phyloP scores from a whole-genome alignment of 2,888 invertebrate genomes.

The Endotricha flammealis region DNA sequence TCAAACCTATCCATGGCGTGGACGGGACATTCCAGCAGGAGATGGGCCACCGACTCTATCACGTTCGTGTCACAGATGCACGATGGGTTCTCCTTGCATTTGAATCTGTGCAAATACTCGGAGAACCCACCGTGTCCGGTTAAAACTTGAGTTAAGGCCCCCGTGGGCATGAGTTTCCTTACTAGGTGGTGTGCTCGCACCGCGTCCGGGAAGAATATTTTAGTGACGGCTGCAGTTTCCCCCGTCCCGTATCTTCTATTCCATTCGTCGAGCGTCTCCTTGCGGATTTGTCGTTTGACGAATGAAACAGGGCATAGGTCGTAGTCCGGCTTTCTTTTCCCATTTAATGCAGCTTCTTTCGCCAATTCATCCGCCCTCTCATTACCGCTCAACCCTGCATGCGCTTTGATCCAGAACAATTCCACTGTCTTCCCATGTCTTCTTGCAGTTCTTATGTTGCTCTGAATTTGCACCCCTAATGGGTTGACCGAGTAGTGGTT shows the following conservation, averaged over 20 bases:
- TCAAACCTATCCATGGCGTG: no score
- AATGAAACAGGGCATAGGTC: no score
- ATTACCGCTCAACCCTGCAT: conserved; percentile 3
- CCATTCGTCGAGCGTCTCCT: no score
- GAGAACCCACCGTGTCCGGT: conserved; percentile 11
- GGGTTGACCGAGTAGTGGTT: conserved; percentile 5
- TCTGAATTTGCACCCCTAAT: not conserved
- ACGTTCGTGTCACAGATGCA: conserved; percentile 2
- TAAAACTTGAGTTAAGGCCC: not conserved
- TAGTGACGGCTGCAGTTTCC: not conserved
- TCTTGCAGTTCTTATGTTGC: not conserved
- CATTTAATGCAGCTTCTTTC: conserved; percentile 2
- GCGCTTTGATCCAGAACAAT: conserved; percentile 4
- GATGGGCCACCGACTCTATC: no score
- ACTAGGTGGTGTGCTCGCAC: not conserved
- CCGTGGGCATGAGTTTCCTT: not conserved
- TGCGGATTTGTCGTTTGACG: no score
- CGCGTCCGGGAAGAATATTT: conserved; percentile 2
- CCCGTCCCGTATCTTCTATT: no score
- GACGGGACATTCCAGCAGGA: no score
- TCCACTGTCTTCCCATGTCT: not conserved
- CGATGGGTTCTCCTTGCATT: conserved; percentile 6
- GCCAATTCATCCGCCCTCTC: not conserved
- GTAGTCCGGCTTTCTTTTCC: conserved; percentile 6
- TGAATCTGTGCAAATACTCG: conserved; percentile 7